Evolutionary conservation across 92 coral and sea anemone species (phyloP).

Genomic region (Ricordea florida): DNA sequence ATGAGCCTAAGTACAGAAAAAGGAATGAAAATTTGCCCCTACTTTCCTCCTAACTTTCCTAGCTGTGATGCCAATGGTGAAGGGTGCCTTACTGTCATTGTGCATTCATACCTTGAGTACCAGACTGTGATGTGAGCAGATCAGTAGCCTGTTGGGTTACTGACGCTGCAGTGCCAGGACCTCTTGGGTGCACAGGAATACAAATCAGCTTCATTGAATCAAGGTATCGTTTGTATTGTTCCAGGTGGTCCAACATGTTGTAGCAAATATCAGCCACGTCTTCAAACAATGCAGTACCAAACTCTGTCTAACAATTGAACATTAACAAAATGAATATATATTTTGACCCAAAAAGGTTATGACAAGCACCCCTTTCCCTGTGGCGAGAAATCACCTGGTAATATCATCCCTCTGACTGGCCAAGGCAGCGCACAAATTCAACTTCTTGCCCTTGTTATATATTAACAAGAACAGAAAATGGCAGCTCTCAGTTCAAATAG

Average conservation of each 20-base stretch:
- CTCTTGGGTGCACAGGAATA: conserved; percentile 70
- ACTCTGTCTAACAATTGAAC: conserved; percentile 69
- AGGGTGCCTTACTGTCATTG: background rate
- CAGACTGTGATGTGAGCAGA: conserved; percentile 46
- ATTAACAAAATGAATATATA: background rate
- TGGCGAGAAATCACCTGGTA: background rate
- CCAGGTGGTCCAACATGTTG: conserved; percentile 89
- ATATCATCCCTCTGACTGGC: too few relatives aligned
- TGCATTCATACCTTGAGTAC: conserved; percentile 42
- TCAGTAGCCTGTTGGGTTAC: conserved; percentile 13
- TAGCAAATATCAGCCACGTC: conserved; percentile 94
- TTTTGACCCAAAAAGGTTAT: too few relatives aligned
- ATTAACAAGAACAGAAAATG: too few relatives aligned
- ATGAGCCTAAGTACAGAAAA: too few relatives aligned
- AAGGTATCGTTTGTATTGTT: conserved; percentile 84
- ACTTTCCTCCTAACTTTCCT: background rate
- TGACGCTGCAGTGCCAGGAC: conserved; percentile 13
- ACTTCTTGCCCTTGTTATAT: too few relatives aligned
- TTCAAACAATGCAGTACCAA: conserved; percentile 94
- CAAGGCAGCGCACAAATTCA: too few relatives aligned
- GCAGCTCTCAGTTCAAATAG: too few relatives aligned
- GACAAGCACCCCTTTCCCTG: background rate
- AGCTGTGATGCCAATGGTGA: background rate
- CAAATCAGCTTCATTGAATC: conserved; percentile 87
- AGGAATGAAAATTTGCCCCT: too few relatives aligned